Conservation (phyloP, 2,113 vertebrate genomes). For the Hemichromis elongatus region DNA sequence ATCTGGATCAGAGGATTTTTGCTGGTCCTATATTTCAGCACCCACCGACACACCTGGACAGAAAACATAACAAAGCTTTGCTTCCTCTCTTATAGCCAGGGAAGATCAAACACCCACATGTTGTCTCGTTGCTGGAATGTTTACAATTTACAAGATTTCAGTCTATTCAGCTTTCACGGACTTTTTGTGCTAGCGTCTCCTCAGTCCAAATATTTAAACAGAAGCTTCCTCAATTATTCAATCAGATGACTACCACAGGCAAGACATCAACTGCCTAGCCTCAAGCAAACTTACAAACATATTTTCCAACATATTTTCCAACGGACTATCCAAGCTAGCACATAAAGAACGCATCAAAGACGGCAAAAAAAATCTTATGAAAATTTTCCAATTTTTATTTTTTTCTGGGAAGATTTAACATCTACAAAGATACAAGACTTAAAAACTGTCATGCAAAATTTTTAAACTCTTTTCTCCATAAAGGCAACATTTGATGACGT, state of each 20-base stretch:
- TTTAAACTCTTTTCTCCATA: background rate
- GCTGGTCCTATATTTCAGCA: conserved; percentile 91
- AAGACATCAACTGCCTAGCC: background rate
- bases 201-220: background rate
- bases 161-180: background rate
- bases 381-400: background rate
- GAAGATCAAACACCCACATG: background rate
- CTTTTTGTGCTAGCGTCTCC: background rate
- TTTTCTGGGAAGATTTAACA: background rate
- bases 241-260: background rate
- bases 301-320: background rate
- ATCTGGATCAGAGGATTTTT: conserved; percentile 98
- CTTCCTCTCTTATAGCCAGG: background rate
- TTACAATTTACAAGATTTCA: background rate
- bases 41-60: conserved; percentile 93
- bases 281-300: background rate
- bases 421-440: background rate
- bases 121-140: background rate
- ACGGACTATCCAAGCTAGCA: background rate
- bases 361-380: background rate
- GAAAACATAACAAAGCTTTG: background rate
- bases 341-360: background rate
- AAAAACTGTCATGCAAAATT: background rate
- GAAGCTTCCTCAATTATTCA: background rate
- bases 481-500: background rate